These are phyloP conservation scores for Poliocrania exsul DNA, from an alignment of 2,797 vertebrate species.

Conservation along the genomic window DNA sequence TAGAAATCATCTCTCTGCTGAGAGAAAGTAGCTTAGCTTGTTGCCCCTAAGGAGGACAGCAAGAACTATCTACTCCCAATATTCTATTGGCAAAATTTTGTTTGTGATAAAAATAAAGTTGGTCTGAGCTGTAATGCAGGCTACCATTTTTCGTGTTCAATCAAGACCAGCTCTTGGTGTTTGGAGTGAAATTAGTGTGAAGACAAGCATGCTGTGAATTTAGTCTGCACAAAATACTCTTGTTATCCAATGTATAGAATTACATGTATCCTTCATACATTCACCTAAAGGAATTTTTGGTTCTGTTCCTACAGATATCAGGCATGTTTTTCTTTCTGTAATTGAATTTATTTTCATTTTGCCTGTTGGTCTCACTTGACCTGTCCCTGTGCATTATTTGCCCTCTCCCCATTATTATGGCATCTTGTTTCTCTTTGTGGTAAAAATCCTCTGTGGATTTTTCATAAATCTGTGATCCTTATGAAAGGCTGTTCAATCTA, in stretches of 20 bases:
- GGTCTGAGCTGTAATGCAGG: neutral
- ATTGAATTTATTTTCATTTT: neutral
- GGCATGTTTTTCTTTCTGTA: neutral
- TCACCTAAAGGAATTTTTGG: neutral
- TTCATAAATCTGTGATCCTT: neutral
- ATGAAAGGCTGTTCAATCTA: neutral
- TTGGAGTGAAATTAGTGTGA: neutral
- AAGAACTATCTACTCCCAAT: neutral
- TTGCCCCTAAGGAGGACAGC: neutral
- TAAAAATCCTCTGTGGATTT: neutral
- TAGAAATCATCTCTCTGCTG: neutral
- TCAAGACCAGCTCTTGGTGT: neutral
- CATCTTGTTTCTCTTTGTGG: neutral
- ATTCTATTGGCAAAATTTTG: neutral
- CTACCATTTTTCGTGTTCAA: neutral
- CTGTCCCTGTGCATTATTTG: neutral
- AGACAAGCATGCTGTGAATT: neutral
- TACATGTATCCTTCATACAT: neutral
- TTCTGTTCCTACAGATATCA: neutral
- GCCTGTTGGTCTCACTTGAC: neutral
- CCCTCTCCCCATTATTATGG: neutral
- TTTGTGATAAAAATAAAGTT: neutral
- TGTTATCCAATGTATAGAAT: neutral
- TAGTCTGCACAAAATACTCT: neutral
- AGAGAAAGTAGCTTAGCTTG: neutral